A percentile compares a stretch with the other conserved stretches of the same genome.
These are phyloP conservation scores for Hydrophis major DNA, from an alignment of 2,797 vertebrate species.

Conservation along the genomic window DNA sequence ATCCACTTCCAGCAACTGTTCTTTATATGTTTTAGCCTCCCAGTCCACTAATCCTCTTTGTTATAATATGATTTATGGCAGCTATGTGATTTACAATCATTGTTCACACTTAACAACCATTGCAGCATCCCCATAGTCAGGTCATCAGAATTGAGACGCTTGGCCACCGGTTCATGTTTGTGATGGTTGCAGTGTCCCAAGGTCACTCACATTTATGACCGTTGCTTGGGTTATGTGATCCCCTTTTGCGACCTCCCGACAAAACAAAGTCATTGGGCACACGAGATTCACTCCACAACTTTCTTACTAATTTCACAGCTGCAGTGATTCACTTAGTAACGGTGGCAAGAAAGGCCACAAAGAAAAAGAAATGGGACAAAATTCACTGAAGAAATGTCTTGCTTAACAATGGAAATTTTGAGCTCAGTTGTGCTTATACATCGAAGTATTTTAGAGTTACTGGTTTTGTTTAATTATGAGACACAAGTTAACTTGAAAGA, in stretches of 20 bases:
- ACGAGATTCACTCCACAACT: too few species aligned
- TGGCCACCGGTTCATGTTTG: too few species aligned
- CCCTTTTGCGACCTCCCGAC: too few species aligned
- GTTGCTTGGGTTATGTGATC: too few species aligned
- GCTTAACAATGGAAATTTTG: neutral
- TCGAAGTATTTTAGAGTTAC: neutral
- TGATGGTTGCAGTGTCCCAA: too few species aligned
- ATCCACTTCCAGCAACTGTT: neutral
- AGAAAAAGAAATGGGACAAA: too few species aligned
- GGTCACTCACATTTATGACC: too few species aligned
- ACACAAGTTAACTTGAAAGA: neutral
- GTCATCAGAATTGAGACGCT: too few species aligned
- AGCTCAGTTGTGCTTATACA: neutral
- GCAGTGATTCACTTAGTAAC: too few species aligned
- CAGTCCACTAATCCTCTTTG: neutral
- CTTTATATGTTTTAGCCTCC: neutral
- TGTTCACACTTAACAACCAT: neutral
- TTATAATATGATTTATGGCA: neutral
- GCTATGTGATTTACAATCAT: neutral
- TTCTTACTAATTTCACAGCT: too few species aligned
- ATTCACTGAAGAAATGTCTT: neutral
- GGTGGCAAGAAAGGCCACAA: too few species aligned
- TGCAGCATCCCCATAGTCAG: neutral
- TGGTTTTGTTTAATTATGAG: neutral
- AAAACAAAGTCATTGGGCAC: too few species aligned